These are phyloP conservation scores for Pseudopleuronectes americanus DNA, from an alignment of 2,797 vertebrate genomes.

Conservation along the genomic window DNA sequence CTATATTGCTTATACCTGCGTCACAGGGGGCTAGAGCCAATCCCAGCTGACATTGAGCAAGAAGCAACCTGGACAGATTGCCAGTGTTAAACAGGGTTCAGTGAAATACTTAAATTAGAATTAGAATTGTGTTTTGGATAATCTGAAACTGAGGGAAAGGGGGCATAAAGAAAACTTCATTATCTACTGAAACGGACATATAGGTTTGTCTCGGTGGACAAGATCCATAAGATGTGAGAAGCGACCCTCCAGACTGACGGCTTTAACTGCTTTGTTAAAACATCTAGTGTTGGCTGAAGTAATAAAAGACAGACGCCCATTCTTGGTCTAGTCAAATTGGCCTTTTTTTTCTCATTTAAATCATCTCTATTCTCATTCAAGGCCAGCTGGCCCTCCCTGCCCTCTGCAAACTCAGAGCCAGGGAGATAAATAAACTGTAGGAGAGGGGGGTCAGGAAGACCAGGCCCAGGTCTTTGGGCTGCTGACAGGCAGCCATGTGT, in stretches of 20 bases:
- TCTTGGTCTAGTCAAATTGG: slow-evolving; percentile 9
- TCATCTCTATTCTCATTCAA: slow-evolving; percentile 45
- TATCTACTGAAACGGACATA: slow-evolving; percentile 1
- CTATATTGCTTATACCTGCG: neutral
- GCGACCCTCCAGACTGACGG: slow-evolving; percentile 9
- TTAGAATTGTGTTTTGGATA: neutral
- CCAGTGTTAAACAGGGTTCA: neutral
- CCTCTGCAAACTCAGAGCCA: slow-evolving; percentile 29
- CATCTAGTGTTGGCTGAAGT: slow-evolving; percentile 1
- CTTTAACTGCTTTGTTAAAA: slow-evolving; percentile 26
- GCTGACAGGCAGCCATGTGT: slow-evolving; percentile 70
- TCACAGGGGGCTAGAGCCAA: neutral
- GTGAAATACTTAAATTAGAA: neutral
- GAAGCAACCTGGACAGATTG: neutral
- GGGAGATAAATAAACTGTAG: slow-evolving; percentile 55
- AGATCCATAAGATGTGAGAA: slow-evolving; percentile 16
- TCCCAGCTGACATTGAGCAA: neutral
- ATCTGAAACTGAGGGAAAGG: slow-evolving; percentile 8
- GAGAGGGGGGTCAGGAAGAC: slow-evolving; percentile 23
- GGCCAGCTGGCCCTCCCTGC: slow-evolving; percentile 37
- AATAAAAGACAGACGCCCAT: neutral
- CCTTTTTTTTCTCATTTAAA: slow-evolving; percentile 50
- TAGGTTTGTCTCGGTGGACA: slow-evolving; percentile 10
- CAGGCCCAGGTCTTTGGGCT: slow-evolving; percentile 26
- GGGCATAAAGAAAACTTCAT: neutral